Evolutionary conservation across 2,113 vertebrate genomes (phyloP).

Genomic region (Oriolus oriolus): DNA sequence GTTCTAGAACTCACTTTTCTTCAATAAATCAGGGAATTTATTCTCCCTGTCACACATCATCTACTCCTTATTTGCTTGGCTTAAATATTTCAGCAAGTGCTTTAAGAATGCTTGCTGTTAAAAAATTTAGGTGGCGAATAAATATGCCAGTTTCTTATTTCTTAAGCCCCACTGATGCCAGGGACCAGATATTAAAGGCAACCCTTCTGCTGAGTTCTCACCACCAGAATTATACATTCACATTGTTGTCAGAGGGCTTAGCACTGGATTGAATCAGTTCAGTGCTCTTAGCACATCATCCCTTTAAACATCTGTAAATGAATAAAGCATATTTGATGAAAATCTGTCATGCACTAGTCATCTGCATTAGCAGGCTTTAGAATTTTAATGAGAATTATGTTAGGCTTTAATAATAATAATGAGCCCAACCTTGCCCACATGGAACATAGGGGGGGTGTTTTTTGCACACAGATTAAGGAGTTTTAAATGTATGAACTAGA

Average conservation of each 20-base stretch:
- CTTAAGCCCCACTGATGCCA: neutral
- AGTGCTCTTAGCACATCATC: neutral
- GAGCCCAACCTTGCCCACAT: neutral
- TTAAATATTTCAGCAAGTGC: slow-evolving; percentile 44
- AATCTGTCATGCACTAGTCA: neutral
- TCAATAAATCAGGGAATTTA: slow-evolving; percentile 1
- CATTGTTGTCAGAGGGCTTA: slow-evolving; percentile 20
- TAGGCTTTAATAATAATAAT: neutral
- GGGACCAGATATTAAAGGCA: neutral
- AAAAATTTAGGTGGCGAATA: slow-evolving; percentile 47
- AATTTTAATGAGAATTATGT: neutral
- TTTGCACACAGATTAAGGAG: neutral
- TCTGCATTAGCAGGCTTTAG: neutral
- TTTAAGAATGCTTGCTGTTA: slow-evolving; percentile 13
- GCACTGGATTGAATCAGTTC: neutral
- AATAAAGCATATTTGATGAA: slow-evolving; percentile 7
- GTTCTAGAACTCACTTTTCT: neutral
- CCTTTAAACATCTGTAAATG: slow-evolving; percentile 24
- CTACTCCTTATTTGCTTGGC: slow-evolving; percentile 10
- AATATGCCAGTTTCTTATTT: slow-evolving; percentile 8
- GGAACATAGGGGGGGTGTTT: neutral
- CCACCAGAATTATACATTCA: neutral
- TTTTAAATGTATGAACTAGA: neutral
- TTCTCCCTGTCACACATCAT: neutral
- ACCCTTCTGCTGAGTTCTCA: neutral